Evolutionary conservation across 2,113 vertebrate genomes (phyloP).

Genomic region (Hemiscyllium ocellatum): DNA sequence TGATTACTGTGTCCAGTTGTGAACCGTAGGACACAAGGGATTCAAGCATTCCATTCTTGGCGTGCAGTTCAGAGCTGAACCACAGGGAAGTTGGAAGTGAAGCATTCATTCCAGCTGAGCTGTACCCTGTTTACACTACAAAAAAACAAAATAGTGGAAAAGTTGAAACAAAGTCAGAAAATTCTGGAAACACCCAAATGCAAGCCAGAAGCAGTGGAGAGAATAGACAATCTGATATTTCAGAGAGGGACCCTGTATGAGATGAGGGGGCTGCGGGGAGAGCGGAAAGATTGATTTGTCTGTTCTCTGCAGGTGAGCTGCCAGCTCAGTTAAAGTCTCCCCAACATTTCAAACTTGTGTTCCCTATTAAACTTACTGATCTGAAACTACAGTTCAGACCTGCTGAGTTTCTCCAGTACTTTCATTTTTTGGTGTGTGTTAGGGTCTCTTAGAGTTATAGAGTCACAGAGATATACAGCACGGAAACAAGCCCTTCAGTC

Average conservation of each 20-base stretch:
- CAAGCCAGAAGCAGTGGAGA: neutral
- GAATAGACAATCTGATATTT: neutral
- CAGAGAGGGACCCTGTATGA: neutral
- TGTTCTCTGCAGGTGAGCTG: neutral
- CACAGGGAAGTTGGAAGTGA: neutral
- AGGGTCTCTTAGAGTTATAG: too few species aligned
- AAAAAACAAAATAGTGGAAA: neutral
- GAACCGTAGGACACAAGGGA: neutral
- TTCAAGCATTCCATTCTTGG: neutral
- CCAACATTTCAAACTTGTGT: neutral
- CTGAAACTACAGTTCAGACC: neutral
- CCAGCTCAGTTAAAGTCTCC: neutral
- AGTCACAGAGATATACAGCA: too few species aligned
- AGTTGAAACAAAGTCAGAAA: conserved; percentile 20
- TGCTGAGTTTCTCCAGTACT: neutral
- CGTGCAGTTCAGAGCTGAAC: neutral
- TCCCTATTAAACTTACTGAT: neutral
- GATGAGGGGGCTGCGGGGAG: neutral
- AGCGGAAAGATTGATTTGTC: neutral
- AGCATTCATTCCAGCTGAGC: conserved; percentile 10
- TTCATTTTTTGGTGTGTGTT: too few species aligned
- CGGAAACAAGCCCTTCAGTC: too few species aligned
- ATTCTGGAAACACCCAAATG: neutral
- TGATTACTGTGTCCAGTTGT: neutral
- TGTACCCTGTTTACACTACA: neutral